phyloP scores from a whole-genome alignment of 2,888 invertebrate species.

The Lasius fuliginosus region DNA sequence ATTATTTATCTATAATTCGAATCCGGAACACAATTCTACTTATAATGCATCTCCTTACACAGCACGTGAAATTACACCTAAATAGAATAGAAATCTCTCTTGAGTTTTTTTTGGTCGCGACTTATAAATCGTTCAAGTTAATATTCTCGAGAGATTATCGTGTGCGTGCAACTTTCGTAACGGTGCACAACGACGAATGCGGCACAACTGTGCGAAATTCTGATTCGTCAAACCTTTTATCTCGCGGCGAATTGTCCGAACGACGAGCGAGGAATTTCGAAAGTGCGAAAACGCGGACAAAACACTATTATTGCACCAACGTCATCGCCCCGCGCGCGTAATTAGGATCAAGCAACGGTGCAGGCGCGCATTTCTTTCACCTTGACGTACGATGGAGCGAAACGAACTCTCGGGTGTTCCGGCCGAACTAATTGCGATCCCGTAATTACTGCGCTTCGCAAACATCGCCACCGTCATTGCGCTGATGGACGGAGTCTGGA shows the following conservation, averaged over 20 bases:
- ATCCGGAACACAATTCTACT: neutral
- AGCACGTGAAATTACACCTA: neutral
- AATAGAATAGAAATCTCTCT: conserved; percentile 14
- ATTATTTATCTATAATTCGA: neutral
- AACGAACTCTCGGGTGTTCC: conserved; percentile 46
- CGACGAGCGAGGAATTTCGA: conserved; percentile 11
- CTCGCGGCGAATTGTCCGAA: neutral
- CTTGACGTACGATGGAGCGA: conserved; percentile 52
- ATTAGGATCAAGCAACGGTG: conserved; percentile 53
- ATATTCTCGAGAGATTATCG: conserved; percentile 1
- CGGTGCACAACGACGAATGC: neutral
- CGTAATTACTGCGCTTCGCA: conserved; percentile 63
- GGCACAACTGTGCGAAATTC: conserved; percentile 17
- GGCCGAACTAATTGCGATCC: conserved; percentile 64
- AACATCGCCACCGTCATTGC: conserved; percentile 14
- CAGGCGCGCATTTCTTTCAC: conserved; percentile 29
- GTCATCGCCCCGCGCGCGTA: conserved; percentile 35
- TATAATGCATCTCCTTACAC: neutral
- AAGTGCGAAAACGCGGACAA: conserved; percentile 13
- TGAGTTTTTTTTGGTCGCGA: neutral
- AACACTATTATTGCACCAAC: conserved; percentile 22
- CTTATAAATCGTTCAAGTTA: neutral
- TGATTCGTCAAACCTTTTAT: conserved; percentile 28
- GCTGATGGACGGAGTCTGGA: conserved; percentile 43
- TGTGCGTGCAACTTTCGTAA: conserved; percentile 10